Conservation (phyloP, 2,888 invertebrate genomes). For the Aphidoletes aphidimyza region DNA sequence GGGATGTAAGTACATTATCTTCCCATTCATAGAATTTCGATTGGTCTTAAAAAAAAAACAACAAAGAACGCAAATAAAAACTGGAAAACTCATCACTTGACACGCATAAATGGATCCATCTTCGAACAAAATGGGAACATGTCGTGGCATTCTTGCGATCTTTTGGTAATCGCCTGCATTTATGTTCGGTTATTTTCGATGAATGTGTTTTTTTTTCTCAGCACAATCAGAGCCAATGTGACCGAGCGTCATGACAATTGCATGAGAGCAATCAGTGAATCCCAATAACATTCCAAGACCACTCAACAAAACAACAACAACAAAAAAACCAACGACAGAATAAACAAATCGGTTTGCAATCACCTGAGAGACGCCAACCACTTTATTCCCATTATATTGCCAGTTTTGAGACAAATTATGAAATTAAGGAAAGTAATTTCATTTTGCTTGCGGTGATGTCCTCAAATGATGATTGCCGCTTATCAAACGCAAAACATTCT, state of each 20-base stretch:
- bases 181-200: no score
- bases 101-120: slow-evolving; percentile 1
- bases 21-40: slow-evolving; percentile 37
- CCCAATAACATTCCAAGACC: no score
- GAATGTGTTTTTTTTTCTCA: no score
- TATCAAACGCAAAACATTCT: slow-evolving; percentile 32
- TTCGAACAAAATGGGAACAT: slow-evolving; percentile 36
- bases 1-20: neutral
- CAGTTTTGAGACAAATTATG: neutral
- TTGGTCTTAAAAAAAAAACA: neutral
- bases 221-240: no score
- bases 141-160: neutral
- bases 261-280: no score
- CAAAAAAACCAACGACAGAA: neutral
- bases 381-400: no score
- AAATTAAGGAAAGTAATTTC: slow-evolving; percentile 41
- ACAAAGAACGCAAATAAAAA: neutral
- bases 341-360: no score
- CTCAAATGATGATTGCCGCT: slow-evolving; percentile 46
- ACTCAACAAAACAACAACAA: neutral
- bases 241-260: no score
- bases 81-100: slow-evolving; percentile 47
- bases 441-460: slow-evolving; percentile 45
- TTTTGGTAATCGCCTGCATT: neutral
- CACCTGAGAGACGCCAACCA: no score